These are phyloP conservation scores for Laticauda colubrina DNA, from an alignment of 2,113 vertebrate genomes.

Conservation along the genomic window DNA sequence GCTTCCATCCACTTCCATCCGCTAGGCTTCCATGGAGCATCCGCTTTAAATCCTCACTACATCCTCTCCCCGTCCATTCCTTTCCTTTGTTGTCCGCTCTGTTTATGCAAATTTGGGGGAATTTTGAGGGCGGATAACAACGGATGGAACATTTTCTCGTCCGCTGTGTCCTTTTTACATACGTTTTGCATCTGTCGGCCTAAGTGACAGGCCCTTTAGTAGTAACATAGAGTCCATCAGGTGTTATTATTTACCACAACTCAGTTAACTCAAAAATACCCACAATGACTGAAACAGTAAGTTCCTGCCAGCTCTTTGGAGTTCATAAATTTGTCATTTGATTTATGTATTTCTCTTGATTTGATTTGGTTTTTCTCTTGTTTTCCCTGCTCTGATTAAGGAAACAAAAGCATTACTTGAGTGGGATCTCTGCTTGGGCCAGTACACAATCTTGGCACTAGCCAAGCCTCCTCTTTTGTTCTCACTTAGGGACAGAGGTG, in stretches of 20 bases:
- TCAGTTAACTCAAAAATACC: neutral
- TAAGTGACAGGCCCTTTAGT: neutral
- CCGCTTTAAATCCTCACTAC: too few species aligned
- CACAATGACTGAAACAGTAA: accelerated
- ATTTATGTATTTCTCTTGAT: neutral
- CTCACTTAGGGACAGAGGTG: neutral
- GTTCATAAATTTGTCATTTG: neutral
- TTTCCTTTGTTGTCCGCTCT: too few species aligned
- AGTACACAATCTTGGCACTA: neutral
- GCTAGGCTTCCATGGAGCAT: too few species aligned
- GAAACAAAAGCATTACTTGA: neutral
- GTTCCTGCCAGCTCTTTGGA: neutral
- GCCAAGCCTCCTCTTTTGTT: neutral
- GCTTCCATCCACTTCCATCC: too few species aligned
- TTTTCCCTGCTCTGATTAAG: neutral
- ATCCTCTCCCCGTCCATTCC: too few species aligned
- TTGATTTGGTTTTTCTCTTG: neutral
- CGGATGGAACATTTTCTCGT: too few species aligned
- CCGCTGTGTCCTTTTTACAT: too few species aligned
- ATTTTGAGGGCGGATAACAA: too few species aligned
- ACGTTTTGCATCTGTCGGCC: too few species aligned
- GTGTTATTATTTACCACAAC: neutral
- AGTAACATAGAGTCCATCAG: neutral
- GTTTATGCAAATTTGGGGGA: too few species aligned
- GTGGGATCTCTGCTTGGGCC: neutral